Conservation (phyloP, 2,113 vertebrate genomes). For the Paralichthys olivaceus region DNA sequence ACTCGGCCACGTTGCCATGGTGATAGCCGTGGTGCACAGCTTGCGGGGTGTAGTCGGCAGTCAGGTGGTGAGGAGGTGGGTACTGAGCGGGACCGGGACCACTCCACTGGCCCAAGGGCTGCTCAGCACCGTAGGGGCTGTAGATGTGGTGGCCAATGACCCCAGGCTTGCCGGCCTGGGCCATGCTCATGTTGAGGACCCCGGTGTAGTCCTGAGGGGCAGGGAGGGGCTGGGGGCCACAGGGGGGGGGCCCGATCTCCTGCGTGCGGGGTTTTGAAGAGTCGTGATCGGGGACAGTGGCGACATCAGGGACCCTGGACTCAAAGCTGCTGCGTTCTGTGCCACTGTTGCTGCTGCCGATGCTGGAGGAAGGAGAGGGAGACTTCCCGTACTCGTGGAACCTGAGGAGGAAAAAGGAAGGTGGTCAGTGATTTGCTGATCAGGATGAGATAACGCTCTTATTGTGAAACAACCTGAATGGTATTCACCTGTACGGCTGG, state of each 20-base stretch:
- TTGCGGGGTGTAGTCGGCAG: slow-evolving; percentile 85
- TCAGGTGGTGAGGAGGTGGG: slow-evolving; percentile 82
- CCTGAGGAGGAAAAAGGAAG: slow-evolving; percentile 38
- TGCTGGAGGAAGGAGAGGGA: slow-evolving; percentile 74
- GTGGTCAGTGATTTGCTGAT: not conserved
- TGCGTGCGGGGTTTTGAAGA: slow-evolving; percentile 65
- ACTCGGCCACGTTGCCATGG: slow-evolving; percentile 86
- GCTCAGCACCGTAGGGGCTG: slow-evolving; percentile 82
- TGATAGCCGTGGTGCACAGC: slow-evolving; percentile 85
- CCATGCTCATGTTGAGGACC: slow-evolving; percentile 83
- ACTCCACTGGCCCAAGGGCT: slow-evolving; percentile 87
- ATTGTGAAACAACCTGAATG: not conserved
- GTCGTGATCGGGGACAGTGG: slow-evolving; percentile 83
- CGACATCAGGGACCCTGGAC: slow-evolving; percentile 81
- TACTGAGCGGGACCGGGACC: slow-evolving; percentile 84
- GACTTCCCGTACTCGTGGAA: slow-evolving; percentile 76
- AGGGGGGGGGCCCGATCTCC: slow-evolving; percentile 67
- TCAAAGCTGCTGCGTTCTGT: slow-evolving; percentile 73
- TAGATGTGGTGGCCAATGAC: slow-evolving; percentile 85
- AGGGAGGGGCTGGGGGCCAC: slow-evolving; percentile 66
- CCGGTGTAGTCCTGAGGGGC: slow-evolving; percentile 86
- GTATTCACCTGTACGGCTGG: slow-evolving; percentile 85
- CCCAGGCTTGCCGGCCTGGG: slow-evolving; percentile 79
- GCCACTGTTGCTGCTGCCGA: slow-evolving; percentile 62
- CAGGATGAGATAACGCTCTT: not conserved